A percentile compares a stretch with the other conserved stretches of the same genome.
Evolutionary conservation across 2,113 vertebrate genomes (phyloP).

Genomic region (Turdus rufiventris): DNA sequence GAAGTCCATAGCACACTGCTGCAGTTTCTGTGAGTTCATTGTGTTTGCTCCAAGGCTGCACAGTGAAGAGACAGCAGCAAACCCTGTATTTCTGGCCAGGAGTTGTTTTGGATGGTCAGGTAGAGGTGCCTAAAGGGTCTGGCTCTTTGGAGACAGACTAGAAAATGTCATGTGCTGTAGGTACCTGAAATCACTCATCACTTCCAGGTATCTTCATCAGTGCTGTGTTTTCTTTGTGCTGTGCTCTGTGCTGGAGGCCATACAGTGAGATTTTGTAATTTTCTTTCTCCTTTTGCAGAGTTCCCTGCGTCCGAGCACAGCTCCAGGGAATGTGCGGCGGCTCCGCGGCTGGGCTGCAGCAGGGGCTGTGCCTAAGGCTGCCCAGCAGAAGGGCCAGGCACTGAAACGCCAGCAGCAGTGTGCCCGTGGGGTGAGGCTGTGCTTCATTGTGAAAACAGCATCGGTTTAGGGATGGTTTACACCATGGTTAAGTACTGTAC

Average conservation of each 20-base stretch:
- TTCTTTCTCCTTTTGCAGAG: slow-evolving; percentile 48
- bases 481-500: not conserved
- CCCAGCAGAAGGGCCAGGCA: slow-evolving; percentile 33
- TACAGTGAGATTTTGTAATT: not conserved
- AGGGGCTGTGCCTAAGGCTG: slow-evolving; percentile 57
- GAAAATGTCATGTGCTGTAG: not conserved
- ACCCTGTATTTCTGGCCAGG: not conserved
- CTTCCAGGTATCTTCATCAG: not conserved
- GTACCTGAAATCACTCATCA: not conserved
- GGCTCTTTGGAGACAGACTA: not conserved
- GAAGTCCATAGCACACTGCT: not conserved
- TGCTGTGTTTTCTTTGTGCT: not conserved
- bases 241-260: not conserved
- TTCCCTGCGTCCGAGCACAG: slow-evolving; percentile 81
- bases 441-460: not conserved
- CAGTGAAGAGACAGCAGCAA: not conserved
- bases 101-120: not conserved
- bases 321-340: slow-evolving; percentile 81
- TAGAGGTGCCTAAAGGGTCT: not conserved
- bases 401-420: slow-evolving; percentile 59
- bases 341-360: slow-evolving; percentile 63
- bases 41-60: not conserved
- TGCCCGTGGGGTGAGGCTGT: slow-evolving; percentile 66
- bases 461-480: not conserved
- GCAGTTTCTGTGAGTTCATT: not conserved